Percentiles rank a stretch among this genome's conserved stretches.
phyloP scores from a whole-genome alignment of 1,140 invertebrate genomes.

The Leptinotarsa defecta region DNA sequence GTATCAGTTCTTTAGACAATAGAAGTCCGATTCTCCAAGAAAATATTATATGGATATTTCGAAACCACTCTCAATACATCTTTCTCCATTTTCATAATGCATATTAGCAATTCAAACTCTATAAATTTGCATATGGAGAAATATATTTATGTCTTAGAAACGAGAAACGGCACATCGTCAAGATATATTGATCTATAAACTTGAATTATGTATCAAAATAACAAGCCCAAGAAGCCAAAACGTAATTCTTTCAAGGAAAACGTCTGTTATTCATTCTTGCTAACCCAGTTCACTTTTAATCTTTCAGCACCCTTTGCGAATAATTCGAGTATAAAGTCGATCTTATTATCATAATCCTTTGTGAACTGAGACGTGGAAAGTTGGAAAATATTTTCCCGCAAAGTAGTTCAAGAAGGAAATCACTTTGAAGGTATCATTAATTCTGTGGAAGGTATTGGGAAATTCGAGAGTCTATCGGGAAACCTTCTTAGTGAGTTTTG shows the following conservation, averaged over 20 bases:
- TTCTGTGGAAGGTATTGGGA: neutral
- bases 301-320: neutral
- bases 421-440: neutral
- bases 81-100: neutral
- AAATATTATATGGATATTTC: too few species aligned
- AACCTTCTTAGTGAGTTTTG: neutral
- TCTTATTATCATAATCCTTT: too few species aligned
- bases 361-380: neutral
- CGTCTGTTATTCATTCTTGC: neutral
- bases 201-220: neutral
- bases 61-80: neutral
- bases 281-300: neutral
- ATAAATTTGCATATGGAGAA: neutral
- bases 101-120: neutral
- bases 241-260: neutral
- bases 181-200: conserved; percentile 8
- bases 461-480: conserved; percentile 5
- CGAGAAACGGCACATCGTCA: neutral
- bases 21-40: too few species aligned
- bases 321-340: neutral
- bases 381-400: neutral
- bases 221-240: neutral
- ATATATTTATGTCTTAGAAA: neutral
- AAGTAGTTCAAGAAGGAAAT: neutral
- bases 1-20: too few species aligned